Base-by-base conservation (phyloP, 2,888 invertebrate species). In the Omphaloscelis lunosa region DNA sequence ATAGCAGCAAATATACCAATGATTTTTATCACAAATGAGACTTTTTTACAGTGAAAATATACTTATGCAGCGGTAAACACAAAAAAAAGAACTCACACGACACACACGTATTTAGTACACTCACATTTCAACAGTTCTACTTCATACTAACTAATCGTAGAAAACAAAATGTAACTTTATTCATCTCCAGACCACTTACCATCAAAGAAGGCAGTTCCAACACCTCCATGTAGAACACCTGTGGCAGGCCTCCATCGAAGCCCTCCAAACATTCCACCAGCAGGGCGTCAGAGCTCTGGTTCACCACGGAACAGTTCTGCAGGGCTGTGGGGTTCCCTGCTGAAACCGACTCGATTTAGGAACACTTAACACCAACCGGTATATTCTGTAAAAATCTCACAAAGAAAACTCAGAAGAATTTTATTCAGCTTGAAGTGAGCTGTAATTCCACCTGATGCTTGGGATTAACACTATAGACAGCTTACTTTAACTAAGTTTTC, bases 191-290 rank as follows among this genome's bases (percentile, higher is more conserved):
- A 51, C 29, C 6, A 66, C 93, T 93, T 80, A 96, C 96, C 87
- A 91, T 90, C 71, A 98, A 93, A 53, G 97, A 97, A 17, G 98
- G 98, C 81, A 98, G 93, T 91, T 98, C 98, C 69, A 98, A 95
- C 69, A 98, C 97, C 93, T 98, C 98, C 97, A 98, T 97, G 89
- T 98, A 97, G 94, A 99, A 99, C 87, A 97, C 97, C 94, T 99
- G 99, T 6, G 98, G 98, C 69, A 99, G 96, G 6, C 98, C 99
- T 56, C 99, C 99, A 91, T 98, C 98, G 93, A 98, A 98, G 72
- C 98, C 98, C 92, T 98, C 98, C 73, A 97, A 95, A 93, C 99
- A 99, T 78, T 98, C 98, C 77, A 99, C 98, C 91, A 98, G 97
- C 69, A 96, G 80, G 0, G 92, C 91, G 0, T 91, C 89, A 69